phyloP scores from a whole-genome alignment of 2,113 vertebrate genomes.

The Spermophilus dauricus region DNA sequence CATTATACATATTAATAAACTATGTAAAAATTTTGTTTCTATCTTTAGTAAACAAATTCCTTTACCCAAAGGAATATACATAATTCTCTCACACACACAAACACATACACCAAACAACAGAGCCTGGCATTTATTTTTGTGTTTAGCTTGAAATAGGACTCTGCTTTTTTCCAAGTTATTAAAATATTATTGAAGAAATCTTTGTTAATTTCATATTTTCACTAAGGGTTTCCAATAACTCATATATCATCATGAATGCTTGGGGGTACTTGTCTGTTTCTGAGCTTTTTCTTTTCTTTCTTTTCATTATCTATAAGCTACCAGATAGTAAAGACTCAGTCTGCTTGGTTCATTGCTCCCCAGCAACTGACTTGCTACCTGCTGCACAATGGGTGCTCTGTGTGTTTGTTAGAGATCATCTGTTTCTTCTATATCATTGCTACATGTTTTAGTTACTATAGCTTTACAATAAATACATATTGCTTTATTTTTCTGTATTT shows the following conservation, averaged over 20 bases:
- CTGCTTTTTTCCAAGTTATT: not conserved
- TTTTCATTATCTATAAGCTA: not conserved
- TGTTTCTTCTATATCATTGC: not conserved
- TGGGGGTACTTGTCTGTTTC: not conserved
- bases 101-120: not conserved
- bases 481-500: not conserved
- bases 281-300: not conserved
- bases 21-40: not conserved
- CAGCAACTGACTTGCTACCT: not conserved
- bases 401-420: not conserved
- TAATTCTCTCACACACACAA: not conserved
- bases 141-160: not conserved
- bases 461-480: not conserved
- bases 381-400: not conserved
- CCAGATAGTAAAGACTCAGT: not conserved
- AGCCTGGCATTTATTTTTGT: conserved; percentile 38
- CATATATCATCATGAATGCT: not conserved
- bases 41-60: not conserved
- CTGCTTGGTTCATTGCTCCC: not conserved
- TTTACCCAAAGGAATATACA: not conserved
- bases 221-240: not conserved
- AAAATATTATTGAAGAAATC: conserved; percentile 1
- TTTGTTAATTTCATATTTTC: conserved; percentile 10
- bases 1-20: not conserved
- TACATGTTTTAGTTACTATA: not conserved